Base-by-base conservation (phyloP, 2,888 invertebrate genomes). In the Macaria liturata region DNA sequence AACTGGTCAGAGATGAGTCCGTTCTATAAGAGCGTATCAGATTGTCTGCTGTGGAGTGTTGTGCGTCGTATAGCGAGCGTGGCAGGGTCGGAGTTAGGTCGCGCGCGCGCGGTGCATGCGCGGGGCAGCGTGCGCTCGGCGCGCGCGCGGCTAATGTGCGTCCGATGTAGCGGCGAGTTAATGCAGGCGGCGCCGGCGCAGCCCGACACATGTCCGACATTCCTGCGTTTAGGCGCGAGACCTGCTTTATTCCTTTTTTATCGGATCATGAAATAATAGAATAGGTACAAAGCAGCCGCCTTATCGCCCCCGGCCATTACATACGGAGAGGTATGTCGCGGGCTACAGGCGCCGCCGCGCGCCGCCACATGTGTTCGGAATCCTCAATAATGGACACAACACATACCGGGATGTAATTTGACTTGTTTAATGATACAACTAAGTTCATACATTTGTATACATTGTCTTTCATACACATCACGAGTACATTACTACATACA, bases 101-200 rank as follows among this genome's bases (percentile, higher is more conserved):
- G 57, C 30, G 2, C 7, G 32, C 4, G 55, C 4, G 30, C 58
- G 9, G 46, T 32, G 20, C 20, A 20, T 20, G 20, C 20, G 20
- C 20, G 20, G 20, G 20, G 20, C 20, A 20, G 20, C 20, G 20
- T 20, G 20, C 20, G 32, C 9, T 44, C 74, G 76, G 59, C 64
- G 72, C 59, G 77, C 80, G 62, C 86, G 84, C 76, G 75, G 78
- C 83, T 87, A 87, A 87, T 86, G 88, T 84, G 86, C 75, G 82
- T 81, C 74, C 79, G 87, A 67, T 86, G 88, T 86, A 78, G 70
- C 71, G 80, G 79, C 71, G 74, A 80, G 76, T 86, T 86, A 87
- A 88, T 88, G 87, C 85, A 81, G 71, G 74, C 87, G 93, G 80
- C 92, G 92, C 74, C 93, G 93, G 84, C 93, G 93, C 75, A 92